These are phyloP conservation scores for Sebastes iracundus DNA, from an alignment of 2,797 vertebrate genomes.

Conservation along the genomic window DNA sequence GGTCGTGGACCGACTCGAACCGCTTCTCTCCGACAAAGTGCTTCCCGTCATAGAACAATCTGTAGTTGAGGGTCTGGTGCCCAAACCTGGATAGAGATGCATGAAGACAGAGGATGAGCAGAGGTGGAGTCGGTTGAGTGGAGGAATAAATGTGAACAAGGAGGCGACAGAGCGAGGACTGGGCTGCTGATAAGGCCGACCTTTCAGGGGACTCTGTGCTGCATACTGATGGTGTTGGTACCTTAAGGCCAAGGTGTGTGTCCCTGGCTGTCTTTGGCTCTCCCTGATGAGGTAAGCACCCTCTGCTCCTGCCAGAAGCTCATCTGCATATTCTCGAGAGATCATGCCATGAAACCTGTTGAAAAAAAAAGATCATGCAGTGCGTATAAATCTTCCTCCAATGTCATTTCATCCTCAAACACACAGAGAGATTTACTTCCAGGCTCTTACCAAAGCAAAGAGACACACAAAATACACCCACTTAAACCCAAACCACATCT, in stretches of 20 bases:
- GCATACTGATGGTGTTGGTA: conserved; percentile 61
- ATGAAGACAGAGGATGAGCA: neutral
- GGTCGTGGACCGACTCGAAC: conserved; percentile 97
- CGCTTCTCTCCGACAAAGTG: conserved; percentile 99
- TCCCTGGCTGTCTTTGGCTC: conserved; percentile 95
- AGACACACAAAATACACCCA: conserved; percentile 2
- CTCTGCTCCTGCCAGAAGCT: conserved; percentile 88
- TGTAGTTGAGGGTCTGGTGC: conserved; percentile 96
- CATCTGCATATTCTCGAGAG: conserved; percentile 93
- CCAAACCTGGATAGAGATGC: conserved; percentile 86
- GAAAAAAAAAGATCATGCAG: neutral
- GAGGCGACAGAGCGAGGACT: neutral
- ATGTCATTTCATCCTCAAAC: neutral
- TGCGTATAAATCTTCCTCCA: neutral
- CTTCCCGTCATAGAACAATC: conserved; percentile 97
- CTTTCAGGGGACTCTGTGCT: conserved; percentile 3
- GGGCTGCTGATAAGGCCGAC: neutral
- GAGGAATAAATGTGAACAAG: conserved; percentile 56
- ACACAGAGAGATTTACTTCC: neutral
- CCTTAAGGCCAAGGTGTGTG: conserved; percentile 96
- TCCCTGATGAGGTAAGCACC: conserved; percentile 97
- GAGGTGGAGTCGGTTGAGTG: neutral
- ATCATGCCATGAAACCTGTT: conserved; percentile 95
- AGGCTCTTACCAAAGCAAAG: conserved; percentile 1
- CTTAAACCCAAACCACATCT: conserved; percentile 28